Evolutionary conservation across 2,888 invertebrate species (phyloP).

Genomic region (Sinodicranocentrus sp.): DNA sequence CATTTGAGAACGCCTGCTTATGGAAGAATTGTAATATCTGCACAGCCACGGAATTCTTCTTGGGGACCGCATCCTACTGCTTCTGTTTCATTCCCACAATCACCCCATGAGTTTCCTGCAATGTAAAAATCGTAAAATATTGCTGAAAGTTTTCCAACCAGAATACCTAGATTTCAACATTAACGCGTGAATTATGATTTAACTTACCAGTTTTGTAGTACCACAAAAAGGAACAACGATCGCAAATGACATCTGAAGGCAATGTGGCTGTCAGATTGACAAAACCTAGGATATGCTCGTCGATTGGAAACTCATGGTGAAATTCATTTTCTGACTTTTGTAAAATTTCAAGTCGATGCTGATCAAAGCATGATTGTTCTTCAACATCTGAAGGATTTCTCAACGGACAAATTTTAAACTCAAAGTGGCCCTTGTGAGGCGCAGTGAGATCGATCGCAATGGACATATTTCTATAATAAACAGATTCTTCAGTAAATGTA

Average conservation of each 20-base stretch:
- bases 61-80: conserved; percentile 64
- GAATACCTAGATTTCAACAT: too few relatives aligned
- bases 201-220: conserved; percentile 60
- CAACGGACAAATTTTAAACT: conserved; percentile 64
- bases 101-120: conserved; percentile 62
- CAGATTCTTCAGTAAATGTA: conserved; percentile 6
- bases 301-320: conserved; percentile 27
- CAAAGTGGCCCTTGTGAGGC: conserved; percentile 67
- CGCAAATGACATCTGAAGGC: conserved; percentile 43
- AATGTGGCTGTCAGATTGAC: conserved; percentile 37
- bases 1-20: too few relatives aligned
- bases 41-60: conserved; percentile 67
- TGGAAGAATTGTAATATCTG: conserved; percentile 61
- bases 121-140: conserved; percentile 3
- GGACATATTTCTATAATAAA: conserved; percentile 31
- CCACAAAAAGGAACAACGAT: conserved; percentile 56
- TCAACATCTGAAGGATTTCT: conserved; percentile 40
- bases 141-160: too few relatives aligned
- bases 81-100: conserved; percentile 51
- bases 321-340: conserved; percentile 30
- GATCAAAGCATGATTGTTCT: conserved; percentile 61
- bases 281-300: conserved; percentile 29
- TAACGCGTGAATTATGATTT: too few relatives aligned
- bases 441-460: conserved; percentile 66
- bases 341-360: conserved; percentile 28